phyloP scores from a whole-genome alignment of 2,888 invertebrate species.

The Drosophila multiciliata region DNA sequence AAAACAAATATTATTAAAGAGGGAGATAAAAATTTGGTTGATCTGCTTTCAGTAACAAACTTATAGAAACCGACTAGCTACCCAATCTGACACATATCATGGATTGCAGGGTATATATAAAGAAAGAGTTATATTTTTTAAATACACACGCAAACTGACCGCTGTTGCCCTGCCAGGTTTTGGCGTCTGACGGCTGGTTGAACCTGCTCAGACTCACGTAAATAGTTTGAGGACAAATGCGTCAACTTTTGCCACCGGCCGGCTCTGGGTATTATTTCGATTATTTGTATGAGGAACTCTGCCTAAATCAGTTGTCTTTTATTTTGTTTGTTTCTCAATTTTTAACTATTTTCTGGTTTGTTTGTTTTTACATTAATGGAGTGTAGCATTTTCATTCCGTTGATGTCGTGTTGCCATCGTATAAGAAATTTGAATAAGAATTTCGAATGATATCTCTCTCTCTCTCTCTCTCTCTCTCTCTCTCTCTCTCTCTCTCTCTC shows the following conservation, averaged over 20 bases:
- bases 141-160: background rate
- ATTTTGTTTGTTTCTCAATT: background rate
- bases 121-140: background rate
- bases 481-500: background rate
- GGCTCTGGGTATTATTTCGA: conserved; percentile 15
- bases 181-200: conserved; percentile 15
- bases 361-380: conserved; percentile 1
- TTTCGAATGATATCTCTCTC: conserved; percentile 21
- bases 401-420: conserved; percentile 25
- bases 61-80: background rate
- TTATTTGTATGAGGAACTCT: conserved; percentile 10
- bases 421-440: conserved; percentile 50
- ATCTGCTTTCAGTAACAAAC: background rate
- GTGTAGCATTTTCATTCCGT: conserved; percentile 24
- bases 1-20: background rate
- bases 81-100: background rate
- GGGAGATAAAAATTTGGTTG: background rate
- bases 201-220: conserved; percentile 65
- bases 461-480: background rate
- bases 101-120: background rate
- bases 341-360: background rate
- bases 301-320: conserved; percentile 10
- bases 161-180: conserved; percentile 5
- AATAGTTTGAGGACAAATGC: conserved; percentile 1
- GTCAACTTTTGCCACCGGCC: conserved; percentile 42